These are phyloP conservation scores for Sylvilagus floridanus DNA, from an alignment of 2,797 vertebrate genomes.

Conservation along the genomic window DNA sequence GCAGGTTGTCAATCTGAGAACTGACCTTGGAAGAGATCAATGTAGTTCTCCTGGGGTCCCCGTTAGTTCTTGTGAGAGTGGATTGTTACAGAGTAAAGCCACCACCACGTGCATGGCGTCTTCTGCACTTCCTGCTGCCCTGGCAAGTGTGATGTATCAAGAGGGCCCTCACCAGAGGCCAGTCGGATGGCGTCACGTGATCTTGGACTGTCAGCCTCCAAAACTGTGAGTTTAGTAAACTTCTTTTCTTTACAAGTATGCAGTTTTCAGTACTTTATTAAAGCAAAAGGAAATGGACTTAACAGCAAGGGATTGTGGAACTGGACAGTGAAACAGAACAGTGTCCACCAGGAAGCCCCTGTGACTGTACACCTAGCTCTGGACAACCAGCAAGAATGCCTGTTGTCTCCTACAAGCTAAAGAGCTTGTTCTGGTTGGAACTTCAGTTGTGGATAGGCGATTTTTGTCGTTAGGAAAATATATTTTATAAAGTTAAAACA, in stretches of 20 bases:
- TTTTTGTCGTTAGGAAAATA: conserved; percentile 7
- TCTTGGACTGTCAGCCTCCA: neutral
- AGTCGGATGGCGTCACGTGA: neutral
- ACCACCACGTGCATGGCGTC: neutral
- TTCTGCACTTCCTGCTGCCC: neutral
- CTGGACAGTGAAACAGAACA: neutral
- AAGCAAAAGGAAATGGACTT: neutral
- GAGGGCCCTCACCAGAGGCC: neutral
- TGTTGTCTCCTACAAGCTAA: neutral
- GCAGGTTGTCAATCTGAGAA: neutral
- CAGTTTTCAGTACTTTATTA: neutral
- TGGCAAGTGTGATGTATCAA: neutral
- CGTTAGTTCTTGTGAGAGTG: no score
- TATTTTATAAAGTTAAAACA: neutral
- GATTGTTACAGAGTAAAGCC: neutral
- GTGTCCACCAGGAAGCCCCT: neutral
- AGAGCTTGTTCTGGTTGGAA: neutral
- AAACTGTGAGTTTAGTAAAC: neutral
- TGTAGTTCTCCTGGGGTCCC: neutral
- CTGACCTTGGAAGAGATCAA: neutral
- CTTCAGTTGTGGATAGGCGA: neutral
- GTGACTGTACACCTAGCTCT: neutral
- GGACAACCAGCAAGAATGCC: neutral
- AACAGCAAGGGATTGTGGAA: neutral
- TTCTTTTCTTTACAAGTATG: neutral